Conservation (phyloP, 1,140 invertebrate species). For the Tetramorium simillimum region DNA sequence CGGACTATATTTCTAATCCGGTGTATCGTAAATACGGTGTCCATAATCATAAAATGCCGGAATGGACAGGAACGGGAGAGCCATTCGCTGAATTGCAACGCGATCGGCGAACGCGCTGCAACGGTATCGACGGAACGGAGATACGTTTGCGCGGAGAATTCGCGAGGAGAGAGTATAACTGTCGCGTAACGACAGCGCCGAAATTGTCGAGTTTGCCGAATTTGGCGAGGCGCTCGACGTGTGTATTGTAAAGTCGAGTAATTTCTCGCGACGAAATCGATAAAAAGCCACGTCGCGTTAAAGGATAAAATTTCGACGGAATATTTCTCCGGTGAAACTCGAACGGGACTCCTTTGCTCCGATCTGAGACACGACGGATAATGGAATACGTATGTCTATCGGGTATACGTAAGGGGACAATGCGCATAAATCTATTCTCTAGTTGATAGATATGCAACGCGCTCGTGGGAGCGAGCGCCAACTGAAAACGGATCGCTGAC, state of each 20-base stretch:
- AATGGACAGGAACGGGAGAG: constrained; percentile 43
- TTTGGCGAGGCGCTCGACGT: background rate
- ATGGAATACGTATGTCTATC: constrained; percentile 36
- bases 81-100: constrained; percentile 51
- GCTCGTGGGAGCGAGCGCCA: constrained; percentile 49
- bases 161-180: background rate
- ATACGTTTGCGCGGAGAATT: background rate
- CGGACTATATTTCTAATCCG: constrained; percentile 49
- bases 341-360: background rate
- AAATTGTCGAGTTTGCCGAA: background rate
- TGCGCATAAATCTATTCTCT: constrained; percentile 68
- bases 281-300: background rate
- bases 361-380: constrained; percentile 55
- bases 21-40: constrained; percentile 52
- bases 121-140: background rate
- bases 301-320: background rate
- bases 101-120: constrained; percentile 8
- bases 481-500: constrained; percentile 63
- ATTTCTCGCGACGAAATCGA: background rate
- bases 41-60: constrained; percentile 56
- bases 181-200: background rate
- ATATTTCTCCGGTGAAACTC: constrained; percentile 29
- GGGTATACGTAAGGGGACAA: constrained; percentile 50
- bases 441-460: constrained; percentile 72
- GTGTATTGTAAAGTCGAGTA: background rate